These are phyloP conservation scores for Hemistola chrysoprasaria DNA, from an alignment of 2,888 invertebrate genomes.

Conservation along the genomic window DNA sequence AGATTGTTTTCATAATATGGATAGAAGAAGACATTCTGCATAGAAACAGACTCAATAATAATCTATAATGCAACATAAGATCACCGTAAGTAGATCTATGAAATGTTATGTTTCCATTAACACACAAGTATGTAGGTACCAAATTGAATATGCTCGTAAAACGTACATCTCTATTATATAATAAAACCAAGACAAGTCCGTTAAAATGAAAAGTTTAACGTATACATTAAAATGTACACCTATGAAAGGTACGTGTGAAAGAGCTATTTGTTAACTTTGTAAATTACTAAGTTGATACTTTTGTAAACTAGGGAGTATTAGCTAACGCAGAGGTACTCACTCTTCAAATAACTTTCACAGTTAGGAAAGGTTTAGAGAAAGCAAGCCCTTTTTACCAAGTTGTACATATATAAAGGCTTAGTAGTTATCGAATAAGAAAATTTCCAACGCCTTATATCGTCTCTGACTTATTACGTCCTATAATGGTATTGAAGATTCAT, in stretches of 20 bases:
- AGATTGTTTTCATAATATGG: too few species aligned
- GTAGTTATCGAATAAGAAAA: slow-evolving; percentile 21
- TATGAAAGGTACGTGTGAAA: slow-evolving; percentile 17
- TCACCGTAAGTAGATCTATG: too few species aligned
- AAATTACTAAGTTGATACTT: slow-evolving; percentile 39
- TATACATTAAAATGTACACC: slow-evolving; percentile 8
- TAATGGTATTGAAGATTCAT: too few species aligned
- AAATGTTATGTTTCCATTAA: too few species aligned
- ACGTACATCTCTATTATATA: slow-evolving; percentile 11
- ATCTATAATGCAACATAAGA: too few species aligned
- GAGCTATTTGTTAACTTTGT: slow-evolving; percentile 42
- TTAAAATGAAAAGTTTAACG: slow-evolving; percentile 34
- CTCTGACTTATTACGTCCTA: too few species aligned
- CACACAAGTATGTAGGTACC: too few species aligned
- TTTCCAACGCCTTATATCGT: too few species aligned
- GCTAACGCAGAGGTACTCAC: slow-evolving; percentile 11
- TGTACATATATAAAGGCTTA: slow-evolving; percentile 21
- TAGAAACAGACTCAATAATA: too few species aligned
- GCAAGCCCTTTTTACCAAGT: slow-evolving; percentile 29
- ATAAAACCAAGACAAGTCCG: slow-evolving; percentile 10
- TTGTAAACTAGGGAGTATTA: slow-evolving; percentile 24
- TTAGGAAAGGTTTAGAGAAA: slow-evolving; percentile 41
- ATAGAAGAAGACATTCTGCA: too few species aligned
- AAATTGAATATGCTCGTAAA: neutral
- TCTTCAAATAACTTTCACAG: slow-evolving; percentile 40